A percentile compares a stretch with the other conserved stretches of the same genome.
Evolutionary conservation across 2,888 invertebrate genomes (phyloP).

Genomic region (Candidula unifasciata): DNA sequence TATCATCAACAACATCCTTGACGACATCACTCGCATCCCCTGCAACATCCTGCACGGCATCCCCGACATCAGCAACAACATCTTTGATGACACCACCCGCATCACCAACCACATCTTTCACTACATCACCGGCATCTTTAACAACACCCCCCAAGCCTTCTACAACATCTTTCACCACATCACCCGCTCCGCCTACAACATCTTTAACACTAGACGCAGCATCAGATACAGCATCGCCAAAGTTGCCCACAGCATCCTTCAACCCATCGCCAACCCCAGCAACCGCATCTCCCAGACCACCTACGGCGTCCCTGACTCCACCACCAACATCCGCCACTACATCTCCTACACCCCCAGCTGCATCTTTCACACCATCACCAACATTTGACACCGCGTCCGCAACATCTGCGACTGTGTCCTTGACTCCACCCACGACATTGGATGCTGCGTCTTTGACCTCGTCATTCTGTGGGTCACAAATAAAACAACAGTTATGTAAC

Average conservation of each 20-base stretch:
- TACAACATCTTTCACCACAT: slow-evolving; percentile 5
- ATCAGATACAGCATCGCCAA: too few species aligned
- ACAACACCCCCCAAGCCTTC: neutral
- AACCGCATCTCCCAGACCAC: neutral
- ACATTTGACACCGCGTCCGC: neutral
- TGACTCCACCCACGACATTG: neutral
- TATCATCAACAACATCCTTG: neutral
- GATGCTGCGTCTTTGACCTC: neutral
- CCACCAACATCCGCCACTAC: neutral
- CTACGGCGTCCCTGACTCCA: neutral
- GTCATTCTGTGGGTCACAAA: neutral
- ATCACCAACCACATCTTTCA: neutral
- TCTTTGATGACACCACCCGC: neutral
- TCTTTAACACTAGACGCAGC: too few species aligned
- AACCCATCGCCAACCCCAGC: too few species aligned
- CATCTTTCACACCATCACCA: neutral
- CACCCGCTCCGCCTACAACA: neutral
- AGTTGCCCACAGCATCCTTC: neutral
- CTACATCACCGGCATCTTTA: neutral
- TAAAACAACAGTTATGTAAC: too few species aligned
- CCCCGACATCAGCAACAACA: neutral
- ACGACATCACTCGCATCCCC: neutral
- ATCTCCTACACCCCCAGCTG: neutral
- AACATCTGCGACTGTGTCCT: neutral
- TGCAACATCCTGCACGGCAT: slow-evolving; percentile 6